Conservation (phyloP, 2,797 vertebrate species). For the Oryzias sinensis region DNA sequence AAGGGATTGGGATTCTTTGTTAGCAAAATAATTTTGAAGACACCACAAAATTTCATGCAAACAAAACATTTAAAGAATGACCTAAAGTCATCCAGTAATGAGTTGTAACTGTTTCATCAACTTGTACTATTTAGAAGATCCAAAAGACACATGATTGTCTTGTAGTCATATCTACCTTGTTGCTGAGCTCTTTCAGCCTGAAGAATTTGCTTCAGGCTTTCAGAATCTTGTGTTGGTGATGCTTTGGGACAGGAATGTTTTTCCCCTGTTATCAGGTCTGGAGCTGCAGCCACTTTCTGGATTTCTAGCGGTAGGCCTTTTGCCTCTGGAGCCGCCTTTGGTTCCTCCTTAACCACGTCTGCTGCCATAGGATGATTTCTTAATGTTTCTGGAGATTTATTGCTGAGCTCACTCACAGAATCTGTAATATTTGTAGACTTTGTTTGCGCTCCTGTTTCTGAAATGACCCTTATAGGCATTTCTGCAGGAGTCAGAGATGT, state of each 20-base stretch:
- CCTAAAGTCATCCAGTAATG: too few species aligned
- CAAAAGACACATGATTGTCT: slow-evolving; percentile 13
- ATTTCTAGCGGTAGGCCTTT: slow-evolving; percentile 30
- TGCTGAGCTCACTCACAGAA: neutral
- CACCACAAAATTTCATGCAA: too few species aligned
- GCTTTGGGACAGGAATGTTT: neutral
- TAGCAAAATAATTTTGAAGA: too few species aligned
- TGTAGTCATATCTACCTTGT: slow-evolving; percentile 57
- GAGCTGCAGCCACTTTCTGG: neutral
- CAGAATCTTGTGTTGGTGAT: neutral
- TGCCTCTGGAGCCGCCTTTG: neutral
- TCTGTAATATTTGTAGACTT: neutral
- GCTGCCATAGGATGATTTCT: neutral
- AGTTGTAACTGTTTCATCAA: neutral
- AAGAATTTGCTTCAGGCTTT: slow-evolving; percentile 20
- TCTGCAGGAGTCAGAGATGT: neutral
- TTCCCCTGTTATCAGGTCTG: slow-evolving; percentile 53
- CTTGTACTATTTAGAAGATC: slow-evolving; percentile 11
- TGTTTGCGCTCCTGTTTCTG: neutral
- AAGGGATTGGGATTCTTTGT: too few species aligned
- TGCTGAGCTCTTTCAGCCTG: slow-evolving; percentile 47
- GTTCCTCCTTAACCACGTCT: neutral
- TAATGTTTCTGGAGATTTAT: neutral
- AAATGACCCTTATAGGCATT: neutral
- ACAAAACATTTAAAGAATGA: too few species aligned